Evolutionary conservation across 2,113 vertebrate species (phyloP).

Genomic region (Alligator mississippiensis): DNA sequence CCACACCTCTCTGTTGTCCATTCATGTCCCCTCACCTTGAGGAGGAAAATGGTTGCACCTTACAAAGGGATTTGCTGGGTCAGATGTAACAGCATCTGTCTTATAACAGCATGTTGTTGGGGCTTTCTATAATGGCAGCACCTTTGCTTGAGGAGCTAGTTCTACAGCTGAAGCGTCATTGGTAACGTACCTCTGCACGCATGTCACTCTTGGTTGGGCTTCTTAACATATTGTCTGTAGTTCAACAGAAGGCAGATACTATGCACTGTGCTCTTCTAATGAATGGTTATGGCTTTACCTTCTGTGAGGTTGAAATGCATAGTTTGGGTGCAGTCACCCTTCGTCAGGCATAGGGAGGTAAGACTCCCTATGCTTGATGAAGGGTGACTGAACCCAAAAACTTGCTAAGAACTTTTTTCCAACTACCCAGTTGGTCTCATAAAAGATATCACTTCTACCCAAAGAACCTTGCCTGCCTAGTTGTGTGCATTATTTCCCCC

Average conservation of each 20-base stretch:
- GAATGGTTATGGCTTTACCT: background rate
- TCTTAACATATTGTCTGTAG: background rate
- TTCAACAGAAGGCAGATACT: background rate
- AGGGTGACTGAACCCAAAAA: no score
- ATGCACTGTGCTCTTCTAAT: background rate
- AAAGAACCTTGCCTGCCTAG: no score
- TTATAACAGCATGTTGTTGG: background rate
- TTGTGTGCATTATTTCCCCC: fast-evolving
- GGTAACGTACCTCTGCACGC: background rate
- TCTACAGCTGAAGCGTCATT: background rate
- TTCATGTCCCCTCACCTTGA: background rate
- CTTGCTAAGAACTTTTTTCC: no score
- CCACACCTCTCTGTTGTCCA: background rate
- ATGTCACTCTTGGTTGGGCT: background rate
- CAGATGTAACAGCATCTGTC: background rate
- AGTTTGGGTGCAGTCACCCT: background rate
- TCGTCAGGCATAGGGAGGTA: no score
- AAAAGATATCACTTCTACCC: no score
- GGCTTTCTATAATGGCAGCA: background rate
- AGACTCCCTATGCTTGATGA: no score
- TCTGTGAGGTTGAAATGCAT: background rate
- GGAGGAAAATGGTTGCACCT: background rate
- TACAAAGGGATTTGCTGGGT: background rate
- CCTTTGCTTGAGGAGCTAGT: background rate
- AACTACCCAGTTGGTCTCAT: no score